These are phyloP conservation scores for Euborellia annulipes DNA, from an alignment of 1,140 invertebrate genomes.

Conservation along the genomic window DNA sequence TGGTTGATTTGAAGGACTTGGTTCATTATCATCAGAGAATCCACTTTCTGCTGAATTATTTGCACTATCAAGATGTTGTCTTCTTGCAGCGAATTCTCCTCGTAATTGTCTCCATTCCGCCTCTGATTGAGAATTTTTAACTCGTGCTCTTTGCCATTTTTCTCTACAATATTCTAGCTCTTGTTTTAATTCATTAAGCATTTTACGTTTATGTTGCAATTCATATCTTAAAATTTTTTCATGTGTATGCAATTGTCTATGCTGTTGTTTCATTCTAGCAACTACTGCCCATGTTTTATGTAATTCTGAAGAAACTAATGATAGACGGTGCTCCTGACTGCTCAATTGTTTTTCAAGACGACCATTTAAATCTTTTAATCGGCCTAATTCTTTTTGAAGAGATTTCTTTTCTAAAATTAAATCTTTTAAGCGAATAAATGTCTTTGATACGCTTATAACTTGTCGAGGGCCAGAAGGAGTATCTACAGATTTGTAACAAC, in stretches of 20 bases:
- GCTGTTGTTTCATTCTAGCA: conserved; percentile 60
- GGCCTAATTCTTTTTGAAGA: conserved; percentile 64
- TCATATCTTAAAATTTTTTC: conserved; percentile 79
- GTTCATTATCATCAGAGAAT: conserved; percentile 57
- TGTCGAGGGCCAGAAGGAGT: conserved; percentile 51
- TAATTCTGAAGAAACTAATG: conserved; percentile 63
- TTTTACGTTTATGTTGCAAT: conserved; percentile 68
- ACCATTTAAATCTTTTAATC: conserved; percentile 64
- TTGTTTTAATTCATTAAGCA: conserved; percentile 65
- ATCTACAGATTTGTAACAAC: conserved; percentile 60
- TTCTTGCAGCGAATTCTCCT: conserved; percentile 61
- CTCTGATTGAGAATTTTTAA: conserved; percentile 74
- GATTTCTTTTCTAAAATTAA: conserved; percentile 74
- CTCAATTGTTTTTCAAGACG: conserved; percentile 62
- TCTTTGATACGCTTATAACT: conserved; percentile 73
- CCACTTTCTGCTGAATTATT: conserved; percentile 44
- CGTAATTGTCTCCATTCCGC: conserved; percentile 63
- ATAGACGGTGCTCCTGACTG: conserved; percentile 55
- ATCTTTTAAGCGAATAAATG: conserved; percentile 73
- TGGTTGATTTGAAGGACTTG: no score
- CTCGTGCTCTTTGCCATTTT: conserved; percentile 65
- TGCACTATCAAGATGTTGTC: conserved; percentile 17
- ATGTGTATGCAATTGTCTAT: conserved; percentile 71
- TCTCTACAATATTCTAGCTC: conserved; percentile 73
- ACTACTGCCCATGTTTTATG: conserved; percentile 79